A percentile compares a stretch with the other conserved stretches of the same genome.
Conservation (phyloP, 2,113 vertebrate genomes). For the Prinia subflava region DNA sequence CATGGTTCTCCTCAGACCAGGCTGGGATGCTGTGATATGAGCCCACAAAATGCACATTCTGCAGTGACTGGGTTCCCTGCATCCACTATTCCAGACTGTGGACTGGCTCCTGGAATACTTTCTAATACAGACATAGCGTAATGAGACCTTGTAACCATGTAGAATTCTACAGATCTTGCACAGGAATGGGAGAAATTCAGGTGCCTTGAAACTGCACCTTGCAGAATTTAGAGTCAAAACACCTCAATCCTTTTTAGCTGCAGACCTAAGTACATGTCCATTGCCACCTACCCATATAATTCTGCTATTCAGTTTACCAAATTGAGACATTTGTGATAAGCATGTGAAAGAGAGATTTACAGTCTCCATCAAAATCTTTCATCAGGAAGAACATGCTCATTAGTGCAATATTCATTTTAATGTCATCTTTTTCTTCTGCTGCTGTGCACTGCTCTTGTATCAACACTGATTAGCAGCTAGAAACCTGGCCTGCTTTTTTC, state of each 20-base stretch:
- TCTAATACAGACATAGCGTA: not conserved
- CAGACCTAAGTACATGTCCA: not conserved
- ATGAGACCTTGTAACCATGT: not conserved
- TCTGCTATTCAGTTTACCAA: not conserved
- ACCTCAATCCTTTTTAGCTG: not conserved
- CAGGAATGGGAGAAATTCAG: not conserved
- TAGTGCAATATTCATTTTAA: slow-evolving; percentile 54
- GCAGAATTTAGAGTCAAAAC: not conserved
- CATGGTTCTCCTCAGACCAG: not conserved
- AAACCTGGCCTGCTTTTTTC: slow-evolving; percentile 5
- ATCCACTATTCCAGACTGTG: not conserved
- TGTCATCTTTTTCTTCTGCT: slow-evolving; percentile 42
- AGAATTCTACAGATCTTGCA: not conserved
- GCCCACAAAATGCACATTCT: not conserved
- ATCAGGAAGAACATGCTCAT: slow-evolving; percentile 41
- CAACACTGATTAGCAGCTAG: slow-evolving; percentile 19
- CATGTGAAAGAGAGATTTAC: not conserved
- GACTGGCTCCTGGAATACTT: not conserved
- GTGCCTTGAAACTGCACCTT: not conserved
- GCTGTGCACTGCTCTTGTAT: slow-evolving; percentile 1
- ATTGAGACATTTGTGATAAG: not conserved
- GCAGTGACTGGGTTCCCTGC: not conserved
- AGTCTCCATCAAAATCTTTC: slow-evolving; percentile 34
- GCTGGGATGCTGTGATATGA: not conserved
- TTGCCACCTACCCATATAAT: not conserved